A percentile compares a stretch with the other conserved stretches of the same genome.
Conservation (phyloP, 2,113 vertebrate genomes). For the Ranitomeya imitator region DNA sequence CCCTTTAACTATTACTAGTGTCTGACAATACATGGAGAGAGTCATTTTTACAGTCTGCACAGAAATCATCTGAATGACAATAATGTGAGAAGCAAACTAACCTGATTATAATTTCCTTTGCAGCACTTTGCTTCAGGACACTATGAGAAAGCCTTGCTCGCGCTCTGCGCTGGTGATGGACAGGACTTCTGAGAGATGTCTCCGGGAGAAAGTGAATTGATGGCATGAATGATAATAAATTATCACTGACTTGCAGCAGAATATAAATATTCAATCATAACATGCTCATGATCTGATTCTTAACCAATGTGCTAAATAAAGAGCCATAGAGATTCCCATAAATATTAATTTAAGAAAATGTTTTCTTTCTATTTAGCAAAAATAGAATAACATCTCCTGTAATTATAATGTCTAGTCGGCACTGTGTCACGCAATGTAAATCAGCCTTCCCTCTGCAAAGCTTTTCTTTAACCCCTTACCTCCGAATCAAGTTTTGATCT, state of each 20-base stretch:
- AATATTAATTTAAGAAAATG: neutral
- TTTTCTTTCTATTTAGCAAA: neutral
- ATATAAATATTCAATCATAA: neutral
- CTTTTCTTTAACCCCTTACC: neutral
- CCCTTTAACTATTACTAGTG: too few relatives aligned
- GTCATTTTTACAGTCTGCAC: neutral
- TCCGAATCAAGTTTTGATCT: too few relatives aligned
- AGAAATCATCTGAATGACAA: neutral
- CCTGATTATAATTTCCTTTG: slow-evolving; percentile 52
- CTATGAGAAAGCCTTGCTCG: slow-evolving; percentile 74
- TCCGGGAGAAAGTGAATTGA: neutral
- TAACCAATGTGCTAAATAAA: neutral
- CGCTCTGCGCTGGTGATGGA: slow-evolving; percentile 73
- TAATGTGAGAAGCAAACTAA: neutral
- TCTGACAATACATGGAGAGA: neutral
- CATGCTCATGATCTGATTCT: neutral
- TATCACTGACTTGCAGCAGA: neutral
- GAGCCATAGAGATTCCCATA: neutral
- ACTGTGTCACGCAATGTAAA: neutral
- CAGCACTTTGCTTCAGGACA: slow-evolving; percentile 79
- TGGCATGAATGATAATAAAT: neutral
- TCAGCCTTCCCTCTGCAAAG: neutral
- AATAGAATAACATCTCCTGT: neutral
- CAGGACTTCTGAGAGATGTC: slow-evolving; percentile 70
- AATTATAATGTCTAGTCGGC: neutral